These are phyloP conservation scores for Anisognathus igniventris DNA, from an alignment of 2,797 vertebrate species.

Conservation along the genomic window DNA sequence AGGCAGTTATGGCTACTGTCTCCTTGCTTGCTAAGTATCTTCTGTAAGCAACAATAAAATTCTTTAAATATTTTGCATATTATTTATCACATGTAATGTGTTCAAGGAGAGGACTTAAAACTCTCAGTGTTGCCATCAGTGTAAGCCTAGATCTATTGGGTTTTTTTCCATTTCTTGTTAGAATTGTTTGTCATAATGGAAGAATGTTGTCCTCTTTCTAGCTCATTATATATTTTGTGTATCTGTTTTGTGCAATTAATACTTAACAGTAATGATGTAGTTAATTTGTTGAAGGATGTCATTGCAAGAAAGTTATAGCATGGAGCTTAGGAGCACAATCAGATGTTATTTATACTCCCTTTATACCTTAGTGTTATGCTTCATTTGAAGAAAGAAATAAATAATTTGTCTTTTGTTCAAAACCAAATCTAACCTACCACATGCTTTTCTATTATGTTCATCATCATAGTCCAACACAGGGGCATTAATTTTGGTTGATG, in stretches of 20 bases:
- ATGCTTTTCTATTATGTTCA: background rate
- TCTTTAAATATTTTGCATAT: slow-evolving; percentile 65
- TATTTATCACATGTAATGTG: slow-evolving; percentile 68
- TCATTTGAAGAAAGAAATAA: slow-evolving; percentile 66
- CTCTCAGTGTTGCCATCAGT: slow-evolving; percentile 59
- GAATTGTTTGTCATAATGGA: slow-evolving; percentile 58
- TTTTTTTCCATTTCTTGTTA: slow-evolving; percentile 54
- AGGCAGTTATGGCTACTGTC: slow-evolving; percentile 56
- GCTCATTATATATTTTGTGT: slow-evolving; percentile 63
- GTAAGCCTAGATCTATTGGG: slow-evolving; percentile 44
- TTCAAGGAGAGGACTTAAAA: slow-evolving; percentile 52
- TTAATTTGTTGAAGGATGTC: slow-evolving; percentile 67
- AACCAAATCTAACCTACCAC: slow-evolving; percentile 10
- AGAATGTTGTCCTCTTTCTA: slow-evolving; percentile 62
- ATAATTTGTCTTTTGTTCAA: slow-evolving; percentile 66
- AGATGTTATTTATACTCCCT: slow-evolving; percentile 66
- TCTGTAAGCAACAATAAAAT: slow-evolving; percentile 68
- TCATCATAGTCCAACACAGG: background rate
- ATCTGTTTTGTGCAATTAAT: slow-evolving; percentile 66
- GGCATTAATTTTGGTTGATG: background rate
- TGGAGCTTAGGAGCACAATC: slow-evolving; percentile 65
- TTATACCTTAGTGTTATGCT: slow-evolving; percentile 67
- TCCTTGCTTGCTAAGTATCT: slow-evolving; percentile 66
- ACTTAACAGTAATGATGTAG: slow-evolving; percentile 62
- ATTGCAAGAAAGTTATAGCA: slow-evolving; percentile 65